Base-by-base conservation (phyloP, 1,140 invertebrate genomes). In the Brachionus manjavacas region DNA sequence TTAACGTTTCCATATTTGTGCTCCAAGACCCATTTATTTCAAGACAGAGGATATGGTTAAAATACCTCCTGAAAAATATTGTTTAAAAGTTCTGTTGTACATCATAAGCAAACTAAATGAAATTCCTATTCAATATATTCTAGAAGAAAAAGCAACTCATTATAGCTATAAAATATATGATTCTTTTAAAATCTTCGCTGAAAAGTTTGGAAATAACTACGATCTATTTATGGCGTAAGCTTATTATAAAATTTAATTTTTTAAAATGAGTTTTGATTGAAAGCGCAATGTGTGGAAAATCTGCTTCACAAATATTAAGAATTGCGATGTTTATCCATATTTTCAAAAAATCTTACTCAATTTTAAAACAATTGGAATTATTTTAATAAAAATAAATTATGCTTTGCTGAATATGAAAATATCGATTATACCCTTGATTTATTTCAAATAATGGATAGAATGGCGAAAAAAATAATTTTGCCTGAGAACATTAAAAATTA, bases 1-100 rank as follows among this genome's bases (percentile, higher is more conserved):
- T 64, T n/a, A 64, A 64, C 55, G 55, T 20, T 64, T 64, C 55
- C 55, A 64, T 64, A 64, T 64, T 64, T 64, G 55, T 64, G 55
- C 55, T 25, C 55, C n/a, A 64, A 64, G 23, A 64, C 23, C 55
- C n/a, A 64, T 64, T 64, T 64, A 64, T 64, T 64, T 20, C 55
- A 64, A 64, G 23, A 14, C n/a, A 64, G 23, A 64, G 23, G 2
- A 64, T 20, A 64, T 64, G 55, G n/a, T 64, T 20, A 64, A 64
- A 14, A 25, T 25, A 20, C 55, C 55, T 20, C 55, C n/a, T 16
- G n/a, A 3, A 20, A 64, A 64, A 25, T 64, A 20, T 64, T 20
- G 11, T 25, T 25, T 64, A 25, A 64, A 3, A 64, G 55, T 64
- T 16, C 23, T 64, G 23, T 25, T 64, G n/a, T 64, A 20, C 55